These are phyloP conservation scores for Lasioglossum oenotherae DNA, from an alignment of 2,888 invertebrate genomes.

Conservation along the genomic window DNA sequence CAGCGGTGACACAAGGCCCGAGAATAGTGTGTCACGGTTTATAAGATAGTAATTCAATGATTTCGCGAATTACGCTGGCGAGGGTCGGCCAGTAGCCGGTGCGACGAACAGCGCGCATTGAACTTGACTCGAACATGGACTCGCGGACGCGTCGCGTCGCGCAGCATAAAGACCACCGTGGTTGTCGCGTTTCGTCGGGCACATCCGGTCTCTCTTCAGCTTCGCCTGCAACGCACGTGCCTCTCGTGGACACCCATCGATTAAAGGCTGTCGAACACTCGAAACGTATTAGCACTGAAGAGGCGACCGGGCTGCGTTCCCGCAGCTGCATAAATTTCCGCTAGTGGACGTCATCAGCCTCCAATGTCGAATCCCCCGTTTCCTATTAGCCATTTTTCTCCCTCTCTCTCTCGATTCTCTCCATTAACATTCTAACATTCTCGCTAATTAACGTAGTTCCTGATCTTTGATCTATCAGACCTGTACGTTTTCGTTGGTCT, in stretches of 20 bases:
- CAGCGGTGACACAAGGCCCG: background rate
- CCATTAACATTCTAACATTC: background rate
- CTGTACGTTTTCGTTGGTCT: too few species aligned
- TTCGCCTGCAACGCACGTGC: background rate
- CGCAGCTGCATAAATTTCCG: background rate
- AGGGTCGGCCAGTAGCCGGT: background rate
- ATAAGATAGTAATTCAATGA: background rate
- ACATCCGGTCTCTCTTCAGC: conserved; percentile 21
- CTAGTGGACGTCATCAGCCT: background rate
- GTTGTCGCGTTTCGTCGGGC: conserved; percentile 12
- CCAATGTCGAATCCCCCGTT: background rate
- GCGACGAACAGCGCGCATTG: background rate
- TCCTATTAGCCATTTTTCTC: background rate
- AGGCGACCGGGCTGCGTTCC: background rate
- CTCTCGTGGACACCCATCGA: conserved; percentile 23
- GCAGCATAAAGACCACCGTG: conserved; percentile 5
- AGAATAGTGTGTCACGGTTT: background rate
- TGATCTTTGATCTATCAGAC: too few species aligned
- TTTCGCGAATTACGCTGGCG: background rate
- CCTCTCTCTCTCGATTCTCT: background rate
- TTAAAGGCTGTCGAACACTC: background rate
- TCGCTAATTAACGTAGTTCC: too few species aligned
- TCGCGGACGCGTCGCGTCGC: conserved; percentile 21
- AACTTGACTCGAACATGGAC: background rate
- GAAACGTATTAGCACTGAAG: background rate